Evolutionary conservation across 2,113 vertebrate species (phyloP), one percentile per base, ranked within the genome.

Genomic region (Bucco capensis): DNA sequence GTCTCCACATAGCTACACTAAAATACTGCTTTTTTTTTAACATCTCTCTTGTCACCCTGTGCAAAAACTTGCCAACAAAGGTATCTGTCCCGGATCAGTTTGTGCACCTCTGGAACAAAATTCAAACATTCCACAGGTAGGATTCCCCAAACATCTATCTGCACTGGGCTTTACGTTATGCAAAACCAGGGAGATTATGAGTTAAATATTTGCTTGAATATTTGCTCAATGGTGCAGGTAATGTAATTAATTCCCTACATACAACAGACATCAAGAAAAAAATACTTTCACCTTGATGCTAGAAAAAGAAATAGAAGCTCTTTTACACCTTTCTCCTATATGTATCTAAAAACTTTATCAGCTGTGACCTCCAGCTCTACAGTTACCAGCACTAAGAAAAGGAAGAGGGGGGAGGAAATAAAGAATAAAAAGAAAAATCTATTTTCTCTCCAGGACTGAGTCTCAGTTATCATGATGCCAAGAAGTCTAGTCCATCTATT

Each of bases 341-440:
- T 3, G 2, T 23, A 56, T 38, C 33, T 71, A 86, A 66, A 84
- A 84, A 42, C 12, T 35, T 13, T 33, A 28, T 51, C 31, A 70
- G n/a, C 18, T 58, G 13, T 42, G 33, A 54, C 25, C 16, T 58
- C 54, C 28, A 65, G 31, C 18, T 40, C 19, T 40, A 70, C 49
- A 70, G 42, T 19, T 67, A 69, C 38, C 16, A 73, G 30, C 7
- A 49, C 16, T 28, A 49, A 62, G 22, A 27, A 71, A 74, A 38
- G 19, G 33, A 76, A 28, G 8, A 16, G 12, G 3, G 1, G 7
- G 12, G 0, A 14, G 49, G 12, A 1, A 3, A 2, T 2, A 31
- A 24, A 22, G 8, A 5, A 9, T 18, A 5, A 9, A 54, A 25
- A 27, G 28, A 42, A 42, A 42, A 42, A 17, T 2, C 13, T n/a